phyloP scores from a whole-genome alignment of 2,797 vertebrate genomes.

The Rhinella marina region DNA sequence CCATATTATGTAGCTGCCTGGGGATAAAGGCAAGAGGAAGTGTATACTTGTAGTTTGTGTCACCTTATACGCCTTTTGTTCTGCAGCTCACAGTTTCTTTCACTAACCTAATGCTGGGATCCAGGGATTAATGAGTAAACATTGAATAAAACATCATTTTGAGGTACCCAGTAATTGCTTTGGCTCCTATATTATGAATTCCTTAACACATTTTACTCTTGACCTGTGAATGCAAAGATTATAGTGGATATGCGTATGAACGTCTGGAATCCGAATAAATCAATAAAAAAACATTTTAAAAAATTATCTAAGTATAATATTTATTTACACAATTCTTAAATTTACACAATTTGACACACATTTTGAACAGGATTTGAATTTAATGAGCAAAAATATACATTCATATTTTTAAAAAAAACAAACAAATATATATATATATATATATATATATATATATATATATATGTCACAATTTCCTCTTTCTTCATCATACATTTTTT shows the following conservation, averaged over 20 bases:
- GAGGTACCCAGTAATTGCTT: not conserved
- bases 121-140: slow-evolving; percentile 51
- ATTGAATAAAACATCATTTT: slow-evolving; percentile 39
- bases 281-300: not conserved
- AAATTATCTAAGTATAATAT: not conserved
- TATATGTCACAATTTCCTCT: not conserved
- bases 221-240: not conserved
- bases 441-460: too few species aligned
- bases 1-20: slow-evolving; percentile 61
- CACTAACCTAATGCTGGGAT: slow-evolving; percentile 34
- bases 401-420: too few species aligned
- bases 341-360: not conserved
- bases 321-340: not conserved
- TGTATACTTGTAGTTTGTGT: slow-evolving; percentile 60
- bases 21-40: slow-evolving; percentile 58
- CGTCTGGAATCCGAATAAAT: not conserved
- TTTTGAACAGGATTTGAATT: not conserved
- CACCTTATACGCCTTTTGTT: slow-evolving; percentile 59
- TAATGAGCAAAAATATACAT: not conserved
- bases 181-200: slow-evolving; percentile 27
- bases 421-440: too few species aligned
- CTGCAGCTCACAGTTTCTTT: slow-evolving; percentile 57
- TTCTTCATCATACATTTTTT: not conserved
- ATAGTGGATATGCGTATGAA: not conserved
- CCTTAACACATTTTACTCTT: not conserved